Conservation (phyloP, 2,888 invertebrate genomes). For the Thymelicus sylvestris region DNA sequence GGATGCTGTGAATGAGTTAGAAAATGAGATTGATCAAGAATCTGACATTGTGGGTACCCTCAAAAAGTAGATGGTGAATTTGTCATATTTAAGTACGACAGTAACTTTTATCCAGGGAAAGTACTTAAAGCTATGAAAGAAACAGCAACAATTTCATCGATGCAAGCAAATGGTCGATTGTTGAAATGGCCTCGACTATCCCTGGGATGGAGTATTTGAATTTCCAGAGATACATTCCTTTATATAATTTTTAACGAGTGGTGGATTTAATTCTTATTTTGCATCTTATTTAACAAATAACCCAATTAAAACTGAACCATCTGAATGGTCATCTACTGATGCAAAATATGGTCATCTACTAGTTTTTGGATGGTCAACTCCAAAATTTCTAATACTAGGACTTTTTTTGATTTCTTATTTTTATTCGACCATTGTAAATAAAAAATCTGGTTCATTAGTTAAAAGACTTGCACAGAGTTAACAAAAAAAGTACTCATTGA, state of each 20-base stretch:
- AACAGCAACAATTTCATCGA: no score
- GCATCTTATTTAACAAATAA: no score
- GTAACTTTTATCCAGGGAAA: no score
- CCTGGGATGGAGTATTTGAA: no score
- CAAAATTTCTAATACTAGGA: not conserved
- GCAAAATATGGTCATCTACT: not conserved
- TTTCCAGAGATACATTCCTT: constrained; percentile 42
- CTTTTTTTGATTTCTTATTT: not conserved
- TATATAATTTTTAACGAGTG: constrained; percentile 19
- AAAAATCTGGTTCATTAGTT: not conserved
- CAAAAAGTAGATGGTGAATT: no score
- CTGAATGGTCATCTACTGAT: not conserved
- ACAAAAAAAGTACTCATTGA: not conserved
- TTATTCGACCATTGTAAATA: not conserved
- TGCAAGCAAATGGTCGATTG: no score
- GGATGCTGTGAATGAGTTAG: no score
- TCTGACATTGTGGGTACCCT: constrained; percentile 37
- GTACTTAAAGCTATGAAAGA: no score
- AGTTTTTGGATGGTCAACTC: not conserved
- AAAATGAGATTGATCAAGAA: constrained; percentile 21
- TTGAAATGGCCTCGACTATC: no score
- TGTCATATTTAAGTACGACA: no score
- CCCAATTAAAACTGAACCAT: not conserved
- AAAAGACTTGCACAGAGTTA: not conserved
- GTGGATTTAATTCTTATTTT: no score